Conservation (phyloP, 2,113 vertebrate species). For the Toxotes chatareus region DNA sequence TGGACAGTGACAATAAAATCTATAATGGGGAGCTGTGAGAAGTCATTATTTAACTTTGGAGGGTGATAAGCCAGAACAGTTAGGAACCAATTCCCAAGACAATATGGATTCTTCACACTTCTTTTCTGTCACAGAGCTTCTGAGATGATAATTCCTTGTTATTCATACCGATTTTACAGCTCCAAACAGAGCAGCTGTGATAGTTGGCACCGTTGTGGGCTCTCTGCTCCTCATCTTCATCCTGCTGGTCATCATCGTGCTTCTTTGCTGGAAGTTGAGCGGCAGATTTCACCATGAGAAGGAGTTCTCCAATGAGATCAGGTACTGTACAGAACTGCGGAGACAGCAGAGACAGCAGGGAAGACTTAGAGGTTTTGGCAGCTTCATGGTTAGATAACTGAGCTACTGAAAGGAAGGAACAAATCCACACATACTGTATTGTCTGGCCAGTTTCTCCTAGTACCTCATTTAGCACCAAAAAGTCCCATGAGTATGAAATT, state of each 20-base stretch:
- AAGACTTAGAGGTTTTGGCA: slow-evolving; percentile 8
- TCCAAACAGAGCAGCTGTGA: slow-evolving; percentile 78
- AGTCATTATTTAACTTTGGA: neutral
- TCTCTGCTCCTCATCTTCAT: slow-evolving; percentile 81
- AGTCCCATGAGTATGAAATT: slow-evolving; percentile 11
- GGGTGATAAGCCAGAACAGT: neutral
- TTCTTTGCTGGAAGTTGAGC: slow-evolving; percentile 81
- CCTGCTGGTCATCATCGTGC: slow-evolving; percentile 80
- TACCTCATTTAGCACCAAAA: slow-evolving; percentile 19
- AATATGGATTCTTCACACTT: neutral
- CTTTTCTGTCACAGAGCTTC: neutral
- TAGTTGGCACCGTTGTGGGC: slow-evolving; percentile 82
- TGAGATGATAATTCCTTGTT: slow-evolving; percentile 20
- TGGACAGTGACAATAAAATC: neutral
- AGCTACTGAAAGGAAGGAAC: neutral
- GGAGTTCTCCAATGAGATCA: slow-evolving; percentile 87
- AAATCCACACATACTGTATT: slow-evolving; percentile 8
- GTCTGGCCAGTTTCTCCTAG: slow-evolving; percentile 13
- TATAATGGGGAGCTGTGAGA: neutral
- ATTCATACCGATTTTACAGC: slow-evolving; percentile 44
- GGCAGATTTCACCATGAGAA: slow-evolving; percentile 71
- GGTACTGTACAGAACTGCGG: slow-evolving; percentile 55
- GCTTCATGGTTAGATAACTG: neutral
- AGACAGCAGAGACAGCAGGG: neutral
- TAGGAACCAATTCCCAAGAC: neutral